phyloP scores from a whole-genome alignment of 2,888 invertebrate species.

The Scaptomyza parva region DNA sequence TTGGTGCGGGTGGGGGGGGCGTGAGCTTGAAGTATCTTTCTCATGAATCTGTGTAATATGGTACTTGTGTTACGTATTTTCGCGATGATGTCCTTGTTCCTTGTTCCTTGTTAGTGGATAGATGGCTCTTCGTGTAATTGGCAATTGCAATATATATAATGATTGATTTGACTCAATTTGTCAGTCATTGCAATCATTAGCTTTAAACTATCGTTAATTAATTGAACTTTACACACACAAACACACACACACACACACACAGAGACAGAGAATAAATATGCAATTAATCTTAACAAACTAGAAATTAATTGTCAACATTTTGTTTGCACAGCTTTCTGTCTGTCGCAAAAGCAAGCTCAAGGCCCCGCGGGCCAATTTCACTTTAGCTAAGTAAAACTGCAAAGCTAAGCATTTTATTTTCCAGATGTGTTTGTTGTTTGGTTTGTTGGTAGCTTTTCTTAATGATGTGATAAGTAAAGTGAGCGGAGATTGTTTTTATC shows the following conservation, averaged over 20 bases:
- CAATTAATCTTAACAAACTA: conserved; percentile 5
- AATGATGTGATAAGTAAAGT: not conserved
- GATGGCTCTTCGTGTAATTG: conserved; percentile 38
- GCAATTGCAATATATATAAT: conserved; percentile 37
- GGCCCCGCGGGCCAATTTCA: not conserved
- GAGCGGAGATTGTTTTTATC: not conserved
- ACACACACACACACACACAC: not conserved
- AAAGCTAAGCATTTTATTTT: not conserved
- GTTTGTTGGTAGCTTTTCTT: not conserved
- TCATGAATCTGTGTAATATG: not conserved
- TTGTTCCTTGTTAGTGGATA: conserved; percentile 8
- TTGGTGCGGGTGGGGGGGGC: not conserved
- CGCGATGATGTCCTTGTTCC: not conserved
- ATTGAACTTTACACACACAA: conserved; percentile 11
- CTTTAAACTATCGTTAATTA: conserved; percentile 23
- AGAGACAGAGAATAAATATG: not conserved
- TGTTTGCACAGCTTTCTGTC: not conserved
- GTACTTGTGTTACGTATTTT: not conserved
- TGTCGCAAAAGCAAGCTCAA: not conserved
- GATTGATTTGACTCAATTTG: conserved; percentile 47
- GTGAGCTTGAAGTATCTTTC: not conserved
- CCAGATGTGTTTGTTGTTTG: not conserved
- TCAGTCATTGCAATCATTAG: conserved; percentile 24
- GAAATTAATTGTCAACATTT: not conserved
- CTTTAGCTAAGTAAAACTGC: not conserved